phyloP scores from a whole-genome alignment of 2,797 vertebrate genomes.

The Helarctos malayanus region DNA sequence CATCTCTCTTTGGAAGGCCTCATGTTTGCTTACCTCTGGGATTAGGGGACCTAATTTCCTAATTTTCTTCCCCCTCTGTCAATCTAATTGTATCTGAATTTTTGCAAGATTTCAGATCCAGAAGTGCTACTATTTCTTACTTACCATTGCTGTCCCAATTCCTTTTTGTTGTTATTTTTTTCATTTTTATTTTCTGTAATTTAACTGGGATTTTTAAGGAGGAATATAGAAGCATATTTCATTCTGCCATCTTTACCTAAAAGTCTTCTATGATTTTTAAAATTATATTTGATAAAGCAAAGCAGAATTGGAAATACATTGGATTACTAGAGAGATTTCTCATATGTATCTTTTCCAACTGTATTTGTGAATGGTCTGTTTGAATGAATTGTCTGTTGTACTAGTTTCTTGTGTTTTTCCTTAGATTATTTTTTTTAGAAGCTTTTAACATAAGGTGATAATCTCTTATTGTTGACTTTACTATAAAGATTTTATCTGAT shows the following conservation, averaged over 20 bases:
- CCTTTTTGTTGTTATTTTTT: not conserved
- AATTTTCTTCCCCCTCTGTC: not conserved
- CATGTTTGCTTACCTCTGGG: not conserved
- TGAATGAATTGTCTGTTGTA: not conserved
- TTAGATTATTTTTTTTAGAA: not conserved
- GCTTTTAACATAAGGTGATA: not conserved
- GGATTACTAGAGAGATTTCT: not conserved
- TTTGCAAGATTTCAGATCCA: not conserved
- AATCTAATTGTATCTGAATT: not conserved
- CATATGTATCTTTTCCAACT: not conserved
- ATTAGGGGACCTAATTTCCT: not conserved
- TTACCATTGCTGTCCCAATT: not conserved
- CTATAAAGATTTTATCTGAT: not conserved
- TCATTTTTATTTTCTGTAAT: not conserved
- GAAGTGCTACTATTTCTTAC: not conserved
- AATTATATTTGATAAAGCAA: not conserved
- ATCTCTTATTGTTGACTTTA: not conserved
- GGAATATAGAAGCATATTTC: not conserved
- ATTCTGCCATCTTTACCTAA: not conserved
- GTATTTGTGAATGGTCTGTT: not conserved
- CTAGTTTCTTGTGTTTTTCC: not conserved
- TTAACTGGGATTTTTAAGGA: conserved; percentile 25
- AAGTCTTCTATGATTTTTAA: not conserved
- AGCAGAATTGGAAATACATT: not conserved
- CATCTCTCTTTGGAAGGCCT: not conserved